Conservation (phyloP, 2,113 vertebrate species). For the Ailuropoda melanoleuca region DNA sequence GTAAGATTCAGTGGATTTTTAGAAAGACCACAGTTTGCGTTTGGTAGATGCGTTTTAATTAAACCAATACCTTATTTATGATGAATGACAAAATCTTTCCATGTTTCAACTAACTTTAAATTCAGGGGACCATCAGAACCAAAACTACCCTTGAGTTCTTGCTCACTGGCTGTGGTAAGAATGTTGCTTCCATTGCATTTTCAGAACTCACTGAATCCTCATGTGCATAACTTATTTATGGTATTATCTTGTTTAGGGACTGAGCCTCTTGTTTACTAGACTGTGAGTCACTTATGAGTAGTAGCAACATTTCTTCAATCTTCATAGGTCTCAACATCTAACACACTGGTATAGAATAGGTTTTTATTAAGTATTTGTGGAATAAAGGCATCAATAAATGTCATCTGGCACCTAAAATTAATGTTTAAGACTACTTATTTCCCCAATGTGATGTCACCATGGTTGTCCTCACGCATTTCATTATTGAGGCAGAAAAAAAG, state of each 20-base stretch:
- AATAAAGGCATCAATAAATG: not conserved
- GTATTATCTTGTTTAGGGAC: not conserved
- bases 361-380: not conserved
- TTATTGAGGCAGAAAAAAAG: not conserved
- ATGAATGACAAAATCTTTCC: not conserved
- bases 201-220: not conserved
- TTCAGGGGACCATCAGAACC: not conserved
- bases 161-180: not conserved
- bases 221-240: not conserved
- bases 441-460: not conserved
- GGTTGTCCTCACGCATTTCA: not conserved
- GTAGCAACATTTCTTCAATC: not conserved
- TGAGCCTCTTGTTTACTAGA: not conserved
- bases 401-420: not conserved
- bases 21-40: not conserved
- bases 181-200: not conserved
- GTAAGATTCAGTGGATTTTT: not conserved
- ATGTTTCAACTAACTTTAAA: not conserved
- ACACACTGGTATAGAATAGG: not conserved
- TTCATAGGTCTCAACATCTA: not conserved
- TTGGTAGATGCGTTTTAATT: not conserved
- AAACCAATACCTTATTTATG: not conserved
- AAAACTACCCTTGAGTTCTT: not conserved
- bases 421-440: not conserved
- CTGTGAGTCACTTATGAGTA: not conserved